Percentiles rank a stretch among this genome's conserved stretches.
These are phyloP conservation scores for Gambelia wislizenii DNA, from an alignment of 2,797 vertebrate species.

Conservation along the genomic window DNA sequence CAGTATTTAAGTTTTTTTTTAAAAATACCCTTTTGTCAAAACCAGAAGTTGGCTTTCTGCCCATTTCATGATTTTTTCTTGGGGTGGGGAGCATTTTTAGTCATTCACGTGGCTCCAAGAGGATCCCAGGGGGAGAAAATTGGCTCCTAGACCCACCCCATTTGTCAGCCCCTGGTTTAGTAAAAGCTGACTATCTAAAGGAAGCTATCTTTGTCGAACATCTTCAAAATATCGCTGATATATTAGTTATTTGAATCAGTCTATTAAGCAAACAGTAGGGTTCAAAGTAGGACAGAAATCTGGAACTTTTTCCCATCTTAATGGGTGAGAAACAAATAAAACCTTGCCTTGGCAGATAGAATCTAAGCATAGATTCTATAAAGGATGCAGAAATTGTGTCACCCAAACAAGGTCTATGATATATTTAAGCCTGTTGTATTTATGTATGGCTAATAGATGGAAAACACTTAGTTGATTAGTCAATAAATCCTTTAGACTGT, in stretches of 20 bases:
- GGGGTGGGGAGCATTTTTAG: not conserved
- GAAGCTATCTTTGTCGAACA: not conserved
- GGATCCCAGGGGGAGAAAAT: too few species aligned
- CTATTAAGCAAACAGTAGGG: not conserved
- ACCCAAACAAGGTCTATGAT: not conserved
- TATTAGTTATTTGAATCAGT: not conserved
- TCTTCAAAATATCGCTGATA: not conserved
- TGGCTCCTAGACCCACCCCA: too few species aligned
- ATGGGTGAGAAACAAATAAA: conserved; percentile 1
- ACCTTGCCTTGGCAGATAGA: not conserved
- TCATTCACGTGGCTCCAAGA: too few species aligned
- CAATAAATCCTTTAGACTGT: not conserved
- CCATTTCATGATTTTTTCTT: too few species aligned
- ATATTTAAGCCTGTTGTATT: not conserved
- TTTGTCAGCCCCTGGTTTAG: too few species aligned
- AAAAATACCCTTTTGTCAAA: too few species aligned
- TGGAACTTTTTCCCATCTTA: not conserved
- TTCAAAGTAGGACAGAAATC: not conserved
- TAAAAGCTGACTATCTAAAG: not conserved
- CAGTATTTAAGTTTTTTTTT: too few species aligned
- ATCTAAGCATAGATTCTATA: not conserved
- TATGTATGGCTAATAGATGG: not conserved
- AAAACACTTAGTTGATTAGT: not conserved
- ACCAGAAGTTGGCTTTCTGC: too few species aligned
- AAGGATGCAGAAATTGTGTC: not conserved